Evolutionary conservation across 2,888 invertebrate genomes (phyloP).

Genomic region (Amiota mariae): DNA sequence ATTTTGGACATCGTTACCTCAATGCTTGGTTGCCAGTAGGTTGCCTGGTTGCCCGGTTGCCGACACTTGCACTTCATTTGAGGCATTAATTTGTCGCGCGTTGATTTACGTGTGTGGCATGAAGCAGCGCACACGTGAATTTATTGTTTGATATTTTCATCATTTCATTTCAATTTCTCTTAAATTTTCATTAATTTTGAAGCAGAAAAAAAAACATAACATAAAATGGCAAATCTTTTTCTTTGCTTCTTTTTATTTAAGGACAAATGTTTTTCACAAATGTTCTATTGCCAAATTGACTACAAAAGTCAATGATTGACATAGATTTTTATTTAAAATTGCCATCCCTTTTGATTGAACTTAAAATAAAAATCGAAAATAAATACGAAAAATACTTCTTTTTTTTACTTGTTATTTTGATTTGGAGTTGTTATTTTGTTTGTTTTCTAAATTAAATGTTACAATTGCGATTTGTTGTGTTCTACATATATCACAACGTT

Average conservation of each 20-base stretch:
- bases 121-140: neutral
- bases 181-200: neutral
- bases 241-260: too few species aligned
- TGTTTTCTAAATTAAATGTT: slow-evolving; percentile 8
- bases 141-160: too few species aligned
- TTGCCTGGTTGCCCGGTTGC: neutral
- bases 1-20: neutral
- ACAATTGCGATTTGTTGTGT: neutral
- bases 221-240: too few species aligned
- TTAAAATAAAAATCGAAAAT: slow-evolving; percentile 2
- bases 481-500: too few species aligned
- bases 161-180: too few species aligned
- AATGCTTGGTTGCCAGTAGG: neutral
- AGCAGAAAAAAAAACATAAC: neutral
- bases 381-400: neutral
- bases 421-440: too few species aligned
- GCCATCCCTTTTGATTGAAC: neutral
- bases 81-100: slow-evolving; percentile 67
- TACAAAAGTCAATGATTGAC: neutral
- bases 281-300: neutral
- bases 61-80: slow-evolving; percentile 69
- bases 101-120: slow-evolving; percentile 60
- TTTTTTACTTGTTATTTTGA: too few species aligned
- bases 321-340: neutral
- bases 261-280: too few species aligned